Base-by-base conservation (phyloP, 2,888 invertebrate genomes). In the Cremastobaeus sp. region DNA sequence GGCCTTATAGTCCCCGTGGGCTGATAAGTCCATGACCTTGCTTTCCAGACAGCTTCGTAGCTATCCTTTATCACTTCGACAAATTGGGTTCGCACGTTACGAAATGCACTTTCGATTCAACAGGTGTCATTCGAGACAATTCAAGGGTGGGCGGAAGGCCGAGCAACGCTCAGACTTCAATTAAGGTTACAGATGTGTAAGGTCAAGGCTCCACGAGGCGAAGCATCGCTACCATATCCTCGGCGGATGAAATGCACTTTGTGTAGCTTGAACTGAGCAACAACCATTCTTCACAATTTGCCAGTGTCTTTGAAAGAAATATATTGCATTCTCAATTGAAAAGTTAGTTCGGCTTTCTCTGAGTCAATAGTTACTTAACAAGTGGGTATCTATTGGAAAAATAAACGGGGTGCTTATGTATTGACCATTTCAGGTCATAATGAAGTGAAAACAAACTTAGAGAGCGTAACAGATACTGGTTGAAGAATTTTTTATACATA, bases 61-160 rank as follows among this genome's bases (percentile, higher is more conserved):
- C 65, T 55, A 59, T 69, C 68, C 43, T 74, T 74, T 60, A 65
- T 65, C 71, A 71, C 60, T 68, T 55, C 55, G 48, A 69, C 69
- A 71, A 70, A 74, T 74, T 74, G 76, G 55, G 48, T 74, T 69
- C 43, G 43, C 60, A 66, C 60, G 55, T 65, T 79, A 78, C 72
- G 74, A 79, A 80, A 79, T 77, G 76, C 77, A 80, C 78, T 82
- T 81, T 70, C 80, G 72, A 79, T 76, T 84, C 83, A 84, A 84
- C 83, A 84, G 84, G 84, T 84, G 82, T 83, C 81, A 80, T 76
- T 69, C 76, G 78, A 79, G 82, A 80, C 78, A 77, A 79, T 81
- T 78, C 76, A 74, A 76, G 77, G 64, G 77, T 68, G 68, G 57
- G 71, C 28, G 64, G 54, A 74, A 55, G 66, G 68, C 71, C 59